Evolutionary conservation across 2,888 invertebrate species (phyloP).

Genomic region (Pandemis corylana): DNA sequence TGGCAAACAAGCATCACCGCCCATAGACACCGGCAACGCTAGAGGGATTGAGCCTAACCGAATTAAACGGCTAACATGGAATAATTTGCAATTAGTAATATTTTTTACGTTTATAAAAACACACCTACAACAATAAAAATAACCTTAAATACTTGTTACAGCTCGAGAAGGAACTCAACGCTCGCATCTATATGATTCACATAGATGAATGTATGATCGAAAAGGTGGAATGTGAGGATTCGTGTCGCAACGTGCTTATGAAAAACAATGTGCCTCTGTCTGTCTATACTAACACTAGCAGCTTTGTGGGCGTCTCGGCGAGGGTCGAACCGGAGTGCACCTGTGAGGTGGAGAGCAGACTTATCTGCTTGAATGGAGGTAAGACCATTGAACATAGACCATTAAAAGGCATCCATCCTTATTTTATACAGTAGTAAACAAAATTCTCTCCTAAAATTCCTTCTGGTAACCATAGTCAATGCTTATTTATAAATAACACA

Average conservation of each 20-base stretch:
- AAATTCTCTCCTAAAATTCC: no score
- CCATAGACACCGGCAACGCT: no score
- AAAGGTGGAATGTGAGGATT: constrained; percentile 88
- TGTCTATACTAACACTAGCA: constrained; percentile 96
- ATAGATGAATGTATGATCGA: constrained; percentile 96
- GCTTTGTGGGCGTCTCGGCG: constrained; percentile 96
- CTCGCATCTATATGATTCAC: constrained; percentile 93
- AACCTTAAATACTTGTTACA: constrained; percentile 53
- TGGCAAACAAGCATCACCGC: no score
- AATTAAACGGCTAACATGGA: no score
- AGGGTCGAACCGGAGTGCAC: constrained; percentile 92
- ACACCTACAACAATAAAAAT: background rate
- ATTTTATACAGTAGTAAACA: no score
- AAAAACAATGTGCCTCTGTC: constrained; percentile 90
- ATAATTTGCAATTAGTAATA: no score
- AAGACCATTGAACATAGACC: constrained; percentile 53
- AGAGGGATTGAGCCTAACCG: no score
- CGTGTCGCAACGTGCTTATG: constrained; percentile 92
- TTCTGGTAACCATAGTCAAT: no score
- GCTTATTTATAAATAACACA: no score
- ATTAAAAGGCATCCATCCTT: no score
- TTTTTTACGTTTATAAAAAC: no score
- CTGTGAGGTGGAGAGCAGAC: constrained; percentile 84
- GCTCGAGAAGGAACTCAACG: constrained; percentile 89
- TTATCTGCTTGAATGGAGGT: constrained; percentile 92